These are phyloP conservation scores for Leucoma salicis DNA, from an alignment of 2,888 invertebrate genomes.

Conservation along the genomic window DNA sequence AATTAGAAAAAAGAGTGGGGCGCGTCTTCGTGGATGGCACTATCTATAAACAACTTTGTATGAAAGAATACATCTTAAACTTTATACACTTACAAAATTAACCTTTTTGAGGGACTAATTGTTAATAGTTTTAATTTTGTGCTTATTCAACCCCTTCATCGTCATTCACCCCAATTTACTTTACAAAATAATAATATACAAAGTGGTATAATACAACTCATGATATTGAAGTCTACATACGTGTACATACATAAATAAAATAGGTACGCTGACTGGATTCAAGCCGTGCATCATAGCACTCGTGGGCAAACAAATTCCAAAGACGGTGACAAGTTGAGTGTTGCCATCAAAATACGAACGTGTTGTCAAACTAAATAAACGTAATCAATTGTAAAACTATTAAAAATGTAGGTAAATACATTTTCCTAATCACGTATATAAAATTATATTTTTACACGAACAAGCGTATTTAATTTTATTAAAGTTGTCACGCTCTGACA, in stretches of 20 bases:
- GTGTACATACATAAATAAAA: conserved; percentile 48
- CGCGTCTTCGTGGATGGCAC: too few relatives aligned
- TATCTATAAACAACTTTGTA: too few relatives aligned
- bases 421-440: conserved; percentile 9
- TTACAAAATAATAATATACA: conserved; percentile 27
- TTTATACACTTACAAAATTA: too few relatives aligned
- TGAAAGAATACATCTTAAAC: too few relatives aligned
- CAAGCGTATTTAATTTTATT: background rate
- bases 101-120: too few relatives aligned
- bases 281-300: background rate
- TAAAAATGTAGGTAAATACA: conserved; percentile 7
- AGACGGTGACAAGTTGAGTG: conserved; percentile 4
- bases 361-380: conserved; percentile 7
- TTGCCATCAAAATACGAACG: conserved; percentile 2
- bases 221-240: conserved; percentile 52
- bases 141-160: background rate
- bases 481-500: background rate
- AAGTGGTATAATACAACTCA: conserved; percentile 28
- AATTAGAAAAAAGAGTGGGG: too few relatives aligned
- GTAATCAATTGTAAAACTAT: conserved; percentile 1
- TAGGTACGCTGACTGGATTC: conserved; percentile 12
- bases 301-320: background rate
- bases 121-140: too few relatives aligned
- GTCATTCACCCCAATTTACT: background rate
- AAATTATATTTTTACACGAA: conserved; percentile 7